Base-by-base conservation (phyloP, 2,113 vertebrate species). In the Corythornis cristatus region DNA sequence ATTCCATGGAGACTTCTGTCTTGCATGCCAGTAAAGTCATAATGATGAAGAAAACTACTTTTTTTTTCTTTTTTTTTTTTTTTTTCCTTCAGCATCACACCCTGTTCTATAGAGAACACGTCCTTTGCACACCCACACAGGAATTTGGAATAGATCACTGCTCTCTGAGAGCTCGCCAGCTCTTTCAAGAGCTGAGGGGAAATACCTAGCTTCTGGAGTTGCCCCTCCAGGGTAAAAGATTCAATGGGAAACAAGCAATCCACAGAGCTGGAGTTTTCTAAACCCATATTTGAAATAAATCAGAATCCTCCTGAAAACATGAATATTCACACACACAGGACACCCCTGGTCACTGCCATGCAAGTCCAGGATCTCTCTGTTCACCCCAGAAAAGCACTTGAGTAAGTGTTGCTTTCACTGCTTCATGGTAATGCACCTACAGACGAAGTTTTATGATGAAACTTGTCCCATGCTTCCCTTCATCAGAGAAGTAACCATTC, bases 1-100 rank as follows among this genome's bases (percentile, higher is more conserved):
- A 23, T 31, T 53, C 15, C 8, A 28, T 46, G 40, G 48, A 51
- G 29, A 73, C 2, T 29, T 33, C 45, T 1, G 13, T 46, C 58
- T 62, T n/a, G 11, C 12, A 13, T 16, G 22, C 22, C 53, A 42
- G 23, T 9, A 51, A 79, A 53, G 5, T 5, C 35, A 5, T 0
- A 0, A 42, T 40, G 61, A n/a, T n/a, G 28, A 33, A 25, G 15
- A 46, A 65, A 74, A 2, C 2, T 12, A 19, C 3, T 2, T 4
- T 83, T 33, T 33, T 33, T 33, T 31, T 65, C 37, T 12, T 15
- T 3, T 33, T 33, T 31, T 65, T 43, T 12, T 15, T 3, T 2
- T 4, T 83, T 31, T 65, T 33, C 22, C 79, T 86, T 76, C 54
- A 45, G 43, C 31, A 57, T 81, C 48, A 51, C 9, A 35, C 16